Percentiles rank a stretch among this genome's conserved stretches.
Conservation (phyloP, 2,888 invertebrate genomes). For the Mythimna vitellina region DNA sequence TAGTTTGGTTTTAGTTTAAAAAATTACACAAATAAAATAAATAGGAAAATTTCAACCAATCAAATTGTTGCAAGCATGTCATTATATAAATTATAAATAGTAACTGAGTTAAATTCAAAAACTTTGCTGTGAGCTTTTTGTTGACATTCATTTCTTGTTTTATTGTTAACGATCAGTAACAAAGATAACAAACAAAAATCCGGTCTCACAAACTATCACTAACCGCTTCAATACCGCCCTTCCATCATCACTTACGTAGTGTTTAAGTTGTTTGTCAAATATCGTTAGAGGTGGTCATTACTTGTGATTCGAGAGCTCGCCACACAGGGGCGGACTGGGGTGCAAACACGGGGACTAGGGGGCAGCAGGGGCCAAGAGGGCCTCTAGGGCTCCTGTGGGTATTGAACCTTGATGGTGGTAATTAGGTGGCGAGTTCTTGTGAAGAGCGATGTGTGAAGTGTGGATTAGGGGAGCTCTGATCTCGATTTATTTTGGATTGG, state of each 20-base stretch:
- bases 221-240: slow-evolving; percentile 30
- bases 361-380: slow-evolving; percentile 18
- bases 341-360: slow-evolving; percentile 35
- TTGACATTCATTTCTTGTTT: too few relatives aligned
- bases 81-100: too few relatives aligned
- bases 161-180: background rate
- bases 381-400: slow-evolving; percentile 51
- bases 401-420: slow-evolving; percentile 47
- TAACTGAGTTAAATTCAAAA: too few relatives aligned
- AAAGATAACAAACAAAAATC: background rate
- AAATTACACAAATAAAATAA: too few relatives aligned
- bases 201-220: slow-evolving; percentile 17
- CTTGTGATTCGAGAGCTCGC: slow-evolving; percentile 68
- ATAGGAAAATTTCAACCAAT: too few relatives aligned
- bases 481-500: slow-evolving; percentile 38
- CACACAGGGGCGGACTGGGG: slow-evolving; percentile 65
- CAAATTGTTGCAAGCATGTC: too few relatives aligned
- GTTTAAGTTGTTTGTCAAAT: slow-evolving; percentile 68
- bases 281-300: slow-evolving; percentile 76
- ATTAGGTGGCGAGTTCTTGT: slow-evolving; percentile 50
- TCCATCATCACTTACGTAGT: slow-evolving; percentile 46
- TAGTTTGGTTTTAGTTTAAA: too few relatives aligned
- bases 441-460: slow-evolving; percentile 30
- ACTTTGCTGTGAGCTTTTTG: too few relatives aligned
- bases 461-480: slow-evolving; percentile 18